These are phyloP conservation scores for Drosophila imparisetae DNA, from an alignment of 2,888 invertebrate genomes.

Conservation along the genomic window DNA sequence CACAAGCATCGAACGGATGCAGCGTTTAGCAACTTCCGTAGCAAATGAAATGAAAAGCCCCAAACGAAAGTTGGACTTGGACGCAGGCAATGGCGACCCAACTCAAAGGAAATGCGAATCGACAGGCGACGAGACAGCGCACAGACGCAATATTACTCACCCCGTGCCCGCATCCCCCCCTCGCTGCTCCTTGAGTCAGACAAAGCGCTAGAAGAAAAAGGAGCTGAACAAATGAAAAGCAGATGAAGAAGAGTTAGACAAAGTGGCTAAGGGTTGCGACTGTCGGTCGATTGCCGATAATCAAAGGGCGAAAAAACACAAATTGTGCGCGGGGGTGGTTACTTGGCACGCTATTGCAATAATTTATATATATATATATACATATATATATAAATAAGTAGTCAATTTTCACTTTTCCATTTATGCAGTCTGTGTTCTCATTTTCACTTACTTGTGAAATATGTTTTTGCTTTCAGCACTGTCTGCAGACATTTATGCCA, in stretches of 20 bases:
- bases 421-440: neutral
- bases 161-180: neutral
- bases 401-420: slow-evolving; percentile 4
- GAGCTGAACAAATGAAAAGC: slow-evolving; percentile 9
- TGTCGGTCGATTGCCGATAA: slow-evolving; percentile 54
- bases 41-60: slow-evolving; percentile 61
- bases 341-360: slow-evolving; percentile 23
- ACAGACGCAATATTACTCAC: slow-evolving; percentile 48
- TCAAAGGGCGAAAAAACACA: slow-evolving; percentile 10
- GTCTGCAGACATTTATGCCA: neutral
- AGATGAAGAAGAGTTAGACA: slow-evolving; percentile 28
- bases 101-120: slow-evolving; percentile 64
- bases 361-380: slow-evolving; percentile 57
- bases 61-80: slow-evolving; percentile 56
- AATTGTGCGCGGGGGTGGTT: neutral
- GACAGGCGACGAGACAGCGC: slow-evolving; percentile 73
- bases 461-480: slow-evolving; percentile 2
- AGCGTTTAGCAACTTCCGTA: slow-evolving; percentile 45
- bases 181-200: slow-evolving; percentile 8
- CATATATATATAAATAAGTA: neutral
- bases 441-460: slow-evolving; percentile 34
- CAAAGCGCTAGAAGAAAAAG: slow-evolving; percentile 10
- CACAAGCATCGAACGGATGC: slow-evolving; percentile 38
- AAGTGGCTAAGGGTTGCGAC: slow-evolving; percentile 47
- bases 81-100: slow-evolving; percentile 43